Evolutionary conservation across 2,113 vertebrate genomes (phyloP).

Genomic region (Gallinago jamesoni): DNA sequence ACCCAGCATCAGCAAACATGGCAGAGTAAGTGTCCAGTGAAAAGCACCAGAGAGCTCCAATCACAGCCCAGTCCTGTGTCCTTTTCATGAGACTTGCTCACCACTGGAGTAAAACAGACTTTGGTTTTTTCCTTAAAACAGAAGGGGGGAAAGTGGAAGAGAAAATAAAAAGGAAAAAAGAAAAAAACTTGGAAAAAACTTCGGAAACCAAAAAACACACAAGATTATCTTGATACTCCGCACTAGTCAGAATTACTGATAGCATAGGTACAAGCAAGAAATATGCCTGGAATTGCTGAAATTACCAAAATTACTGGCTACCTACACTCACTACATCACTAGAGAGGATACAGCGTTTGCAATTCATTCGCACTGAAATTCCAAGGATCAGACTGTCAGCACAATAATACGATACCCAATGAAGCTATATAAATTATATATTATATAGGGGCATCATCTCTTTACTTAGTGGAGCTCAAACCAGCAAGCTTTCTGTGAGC

Average conservation of each 20-base stretch:
- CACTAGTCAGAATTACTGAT: not conserved
- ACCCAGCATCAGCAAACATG: not conserved
- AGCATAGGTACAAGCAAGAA: conserved; percentile 6
- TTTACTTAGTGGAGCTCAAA: not conserved
- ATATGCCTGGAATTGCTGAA: not conserved
- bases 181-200: not conserved
- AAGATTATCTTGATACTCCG: not conserved
- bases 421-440: not conserved
- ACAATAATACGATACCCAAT: not conserved
- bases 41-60: not conserved
- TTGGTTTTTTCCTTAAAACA: not conserved
- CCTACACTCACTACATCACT: not conserved
- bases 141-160: not conserved
- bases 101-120: not conserved
- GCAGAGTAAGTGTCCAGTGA: not conserved
- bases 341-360: not conserved
- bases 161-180: not conserved
- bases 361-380: not conserved
- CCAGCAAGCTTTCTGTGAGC: not conserved
- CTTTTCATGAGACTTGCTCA: not conserved
- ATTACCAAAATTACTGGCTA: not conserved
- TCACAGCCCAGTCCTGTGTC: not conserved
- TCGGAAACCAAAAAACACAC: not conserved
- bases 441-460: not conserved
- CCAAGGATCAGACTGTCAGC: not conserved